phyloP scores from a whole-genome alignment of 2,797 vertebrate genomes.

The Allochrocebus solatus region DNA sequence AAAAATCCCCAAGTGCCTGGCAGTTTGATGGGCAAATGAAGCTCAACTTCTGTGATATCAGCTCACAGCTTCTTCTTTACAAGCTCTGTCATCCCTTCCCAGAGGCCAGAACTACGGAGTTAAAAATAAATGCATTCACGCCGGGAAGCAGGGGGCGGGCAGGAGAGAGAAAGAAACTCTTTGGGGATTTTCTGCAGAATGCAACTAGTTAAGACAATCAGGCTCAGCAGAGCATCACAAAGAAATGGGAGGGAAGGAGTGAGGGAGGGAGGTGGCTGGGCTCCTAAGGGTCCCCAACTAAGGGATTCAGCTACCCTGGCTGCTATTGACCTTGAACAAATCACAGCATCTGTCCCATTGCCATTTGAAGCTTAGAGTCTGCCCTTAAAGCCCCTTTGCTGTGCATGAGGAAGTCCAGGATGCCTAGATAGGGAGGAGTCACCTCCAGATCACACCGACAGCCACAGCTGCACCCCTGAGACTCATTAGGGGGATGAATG shows the following conservation, averaged over 20 bases:
- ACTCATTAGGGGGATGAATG: not conserved
- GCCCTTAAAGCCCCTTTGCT: not conserved
- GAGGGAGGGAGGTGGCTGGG: not conserved
- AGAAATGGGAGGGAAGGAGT: not conserved
- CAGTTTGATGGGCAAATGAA: not conserved
- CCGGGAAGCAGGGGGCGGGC: not conserved
- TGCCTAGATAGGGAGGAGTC: not conserved
- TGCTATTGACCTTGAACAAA: not conserved
- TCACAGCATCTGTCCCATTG: not conserved
- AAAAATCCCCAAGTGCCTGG: not conserved
- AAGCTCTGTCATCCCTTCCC: not conserved
- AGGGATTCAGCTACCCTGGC: not conserved
- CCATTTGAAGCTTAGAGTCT: not conserved
- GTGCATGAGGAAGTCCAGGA: not conserved
- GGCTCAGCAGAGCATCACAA: not conserved
- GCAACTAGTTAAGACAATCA: not conserved
- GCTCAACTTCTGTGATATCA: not conserved
- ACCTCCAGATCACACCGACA: not conserved
- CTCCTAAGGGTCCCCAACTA: not conserved
- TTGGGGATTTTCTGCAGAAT: slow-evolving; percentile 4
- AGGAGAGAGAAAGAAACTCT: not conserved
- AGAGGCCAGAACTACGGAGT: not conserved
- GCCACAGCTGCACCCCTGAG: not conserved
- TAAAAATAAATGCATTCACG: slow-evolving; percentile 18
- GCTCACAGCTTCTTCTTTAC: not conserved